Conservation (phyloP, 2,797 vertebrate genomes). For the Peromyscus attwateri region DNA sequence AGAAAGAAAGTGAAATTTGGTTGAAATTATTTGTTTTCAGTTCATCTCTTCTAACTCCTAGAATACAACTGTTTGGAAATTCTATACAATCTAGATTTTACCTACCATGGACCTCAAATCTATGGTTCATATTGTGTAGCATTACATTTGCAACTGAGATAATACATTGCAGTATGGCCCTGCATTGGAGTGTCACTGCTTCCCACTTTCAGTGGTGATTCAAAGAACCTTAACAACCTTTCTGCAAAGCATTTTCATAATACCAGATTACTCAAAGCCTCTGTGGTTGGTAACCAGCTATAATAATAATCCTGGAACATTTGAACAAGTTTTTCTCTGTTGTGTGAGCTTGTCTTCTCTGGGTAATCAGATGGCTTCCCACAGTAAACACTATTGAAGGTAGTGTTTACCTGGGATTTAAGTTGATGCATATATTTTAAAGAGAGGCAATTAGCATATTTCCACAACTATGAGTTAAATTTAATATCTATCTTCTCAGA, state of each 20-base stretch:
- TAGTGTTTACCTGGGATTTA: background rate
- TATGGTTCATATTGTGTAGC: background rate
- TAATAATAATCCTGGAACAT: conserved; percentile 42
- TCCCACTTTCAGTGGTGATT: background rate
- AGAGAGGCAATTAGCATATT: background rate
- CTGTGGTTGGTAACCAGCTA: background rate
- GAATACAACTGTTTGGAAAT: background rate
- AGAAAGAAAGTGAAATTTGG: conserved; percentile 38
- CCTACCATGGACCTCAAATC: background rate
- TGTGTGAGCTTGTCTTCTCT: background rate
- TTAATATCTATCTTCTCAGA: conserved; percentile 41
- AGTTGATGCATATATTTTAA: background rate
- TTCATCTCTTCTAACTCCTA: background rate
- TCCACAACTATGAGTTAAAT: conserved; percentile 45
- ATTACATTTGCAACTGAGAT: background rate
- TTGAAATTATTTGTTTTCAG: background rate
- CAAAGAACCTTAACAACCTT: background rate
- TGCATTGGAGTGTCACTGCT: background rate
- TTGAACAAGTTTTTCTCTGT: background rate
- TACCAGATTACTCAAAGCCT: background rate
- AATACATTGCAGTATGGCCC: background rate
- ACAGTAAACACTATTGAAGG: background rate
- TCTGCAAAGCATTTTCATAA: conserved; percentile 26
- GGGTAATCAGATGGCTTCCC: background rate
- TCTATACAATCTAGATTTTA: background rate